phyloP scores from a whole-genome alignment of 2,113 vertebrate genomes.

The Grammomys surdaster region DNA sequence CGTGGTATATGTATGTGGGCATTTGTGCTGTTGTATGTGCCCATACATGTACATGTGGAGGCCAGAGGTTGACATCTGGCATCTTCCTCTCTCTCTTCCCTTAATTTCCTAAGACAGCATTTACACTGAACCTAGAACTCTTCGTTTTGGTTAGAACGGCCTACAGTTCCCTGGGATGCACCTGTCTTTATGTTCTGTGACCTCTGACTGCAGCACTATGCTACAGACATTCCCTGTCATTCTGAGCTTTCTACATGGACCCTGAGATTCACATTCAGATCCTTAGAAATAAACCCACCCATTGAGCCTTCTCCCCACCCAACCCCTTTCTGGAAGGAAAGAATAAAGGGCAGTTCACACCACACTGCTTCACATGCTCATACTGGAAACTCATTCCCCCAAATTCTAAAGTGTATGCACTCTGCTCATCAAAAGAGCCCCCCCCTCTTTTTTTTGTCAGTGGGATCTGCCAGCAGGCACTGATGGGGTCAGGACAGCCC shows the following conservation, averaged over 20 bases:
- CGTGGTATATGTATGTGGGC: not conserved
- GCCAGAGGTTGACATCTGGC: not conserved
- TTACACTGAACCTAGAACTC: not conserved
- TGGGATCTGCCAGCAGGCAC: constrained; percentile 14
- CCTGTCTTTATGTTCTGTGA: not conserved
- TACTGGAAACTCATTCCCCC: not conserved
- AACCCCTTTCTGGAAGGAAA: not conserved
- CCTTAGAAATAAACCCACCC: not conserved
- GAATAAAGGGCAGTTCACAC: not conserved
- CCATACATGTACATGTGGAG: not conserved
- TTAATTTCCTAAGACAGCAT: no score
- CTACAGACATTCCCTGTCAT: not conserved
- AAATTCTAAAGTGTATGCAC: not conserved
- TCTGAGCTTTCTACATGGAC: not conserved
- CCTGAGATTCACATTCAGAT: not conserved
- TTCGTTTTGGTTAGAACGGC: not conserved
- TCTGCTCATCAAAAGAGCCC: not conserved
- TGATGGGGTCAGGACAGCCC: constrained; percentile 49
- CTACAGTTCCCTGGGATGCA: not conserved
- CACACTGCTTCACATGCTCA: not conserved
- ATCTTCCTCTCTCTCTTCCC: not conserved
- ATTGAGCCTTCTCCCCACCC: no score
- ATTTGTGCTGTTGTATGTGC: not conserved
- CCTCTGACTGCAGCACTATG: not conserved
- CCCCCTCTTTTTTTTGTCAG: not conserved